Base-by-base conservation (phyloP, 2,113 vertebrate species). In the Dascyllus trimaculatus region DNA sequence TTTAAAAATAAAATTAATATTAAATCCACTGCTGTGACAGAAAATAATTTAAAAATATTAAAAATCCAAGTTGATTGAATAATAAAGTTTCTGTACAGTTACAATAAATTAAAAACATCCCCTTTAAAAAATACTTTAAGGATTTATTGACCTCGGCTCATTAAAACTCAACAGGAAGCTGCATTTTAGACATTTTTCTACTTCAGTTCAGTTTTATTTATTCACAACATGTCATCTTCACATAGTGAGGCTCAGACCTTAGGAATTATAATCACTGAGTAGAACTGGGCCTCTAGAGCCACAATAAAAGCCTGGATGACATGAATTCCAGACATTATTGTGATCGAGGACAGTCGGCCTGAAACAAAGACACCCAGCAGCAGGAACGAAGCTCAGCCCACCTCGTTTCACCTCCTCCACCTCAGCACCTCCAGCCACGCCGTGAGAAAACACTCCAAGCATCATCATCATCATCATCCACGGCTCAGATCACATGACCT, bases 281-380 rank as follows among this genome's bases (percentile, higher is more conserved):
- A n/a, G n/a, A 49, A 54, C n/a, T 3, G 63, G 21, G 13, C 26
- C 59, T 52, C 65, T 8, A 19, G 11, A 49, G 15, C 26, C 18
- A 61, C 15, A 48, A 40, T 13, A 40, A 38, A 18, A 14, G 25
- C 3, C n/a, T n/a, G n/a, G 40, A 70, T 8, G 54, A 68, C 5
- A 1, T 21, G 32, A 49, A 82, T 88, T 86, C 85, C 83, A 71
- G 38, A 49, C 81, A 77, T 75, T 71, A 68, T 71, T 60, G 1
- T 22, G 10, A 88, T 82, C 79, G 88, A 69, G 80, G 71, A 11
- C 77, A 83, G 6, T 35, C 7, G 24, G 24, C 26, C 19, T 3
- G 0, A 72, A 53, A 77, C 75, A 74, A 73, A 26, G 70, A n/a
- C n/a, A n/a, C n/a, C 63, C 59, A 26, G 80, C 60, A 19, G 56